Base-by-base conservation (phyloP, 1,140 invertebrate genomes). In the Drosophila baimaii region DNA sequence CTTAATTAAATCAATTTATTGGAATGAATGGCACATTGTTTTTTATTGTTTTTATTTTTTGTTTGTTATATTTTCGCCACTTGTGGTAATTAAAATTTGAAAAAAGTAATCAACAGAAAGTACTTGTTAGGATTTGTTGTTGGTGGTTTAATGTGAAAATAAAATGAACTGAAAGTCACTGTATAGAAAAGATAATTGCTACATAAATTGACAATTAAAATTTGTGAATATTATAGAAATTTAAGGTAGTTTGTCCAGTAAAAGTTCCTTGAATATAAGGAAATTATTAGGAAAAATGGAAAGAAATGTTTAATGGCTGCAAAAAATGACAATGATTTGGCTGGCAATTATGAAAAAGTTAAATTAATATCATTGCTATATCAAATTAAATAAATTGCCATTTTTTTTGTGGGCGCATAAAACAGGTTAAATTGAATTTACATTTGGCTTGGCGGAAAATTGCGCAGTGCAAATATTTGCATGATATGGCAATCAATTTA, bases 401-500 rank as follows among this genome's bases (percentile, higher is more conserved):
- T 52, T 43, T 39, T 58, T 56, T 43, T 33, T 54, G 31, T n/a
- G 58, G 52, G 31, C 12, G 5, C 41, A 33, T 51, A 51, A 31
- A 29, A 31, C 21, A n/a, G 21, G 8, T 1, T 19, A 77, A 77
- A 76, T 54, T 17, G 37, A 54, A 49, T 72, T 84, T 47, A 35
- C 63, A 72, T 49, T 65, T 68, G 58, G 69, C 29, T 66, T 39
- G 41, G 56, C 39, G 66, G 44, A 61, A 74, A 75, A 72, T 46
- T 57, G 51, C 62, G 55, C 31, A 63, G 52, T 31, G 52, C 47
- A 88, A 88, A 88, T 80, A 88, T 86, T 83, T 83, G 79, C 83
- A 77, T 79, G 71, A 79, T 77, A 77, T 88, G 71, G 46, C 70
- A 86, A 85, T 79, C 74, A 82, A 82, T 77, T 88, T 82, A 58